Evolutionary conservation across 2,797 vertebrate genomes (phyloP).

Genomic region (Poliocrania exsul): DNA sequence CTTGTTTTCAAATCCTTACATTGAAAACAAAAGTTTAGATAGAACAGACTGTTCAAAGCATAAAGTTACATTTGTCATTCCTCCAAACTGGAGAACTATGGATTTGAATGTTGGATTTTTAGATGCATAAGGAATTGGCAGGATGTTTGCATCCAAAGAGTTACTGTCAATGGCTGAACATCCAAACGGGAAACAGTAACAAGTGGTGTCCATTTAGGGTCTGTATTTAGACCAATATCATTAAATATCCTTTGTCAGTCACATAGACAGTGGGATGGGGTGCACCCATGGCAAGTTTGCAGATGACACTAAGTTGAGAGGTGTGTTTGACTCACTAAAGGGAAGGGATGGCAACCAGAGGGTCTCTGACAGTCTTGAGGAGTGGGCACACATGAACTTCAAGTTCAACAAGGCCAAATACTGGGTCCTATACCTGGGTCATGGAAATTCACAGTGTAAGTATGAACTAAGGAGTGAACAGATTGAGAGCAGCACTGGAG

Average conservation of each 20-base stretch:
- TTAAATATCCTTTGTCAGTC: fast-evolving
- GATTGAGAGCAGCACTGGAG: neutral
- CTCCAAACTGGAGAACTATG: neutral
- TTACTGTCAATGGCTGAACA: neutral
- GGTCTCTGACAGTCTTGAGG: neutral
- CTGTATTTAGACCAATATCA: neutral
- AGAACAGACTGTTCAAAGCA: neutral
- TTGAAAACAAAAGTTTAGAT: neutral
- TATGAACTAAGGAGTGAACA: neutral
- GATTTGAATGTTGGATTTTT: neutral
- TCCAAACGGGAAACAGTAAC: neutral
- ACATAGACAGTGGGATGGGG: neutral
- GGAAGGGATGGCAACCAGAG: neutral
- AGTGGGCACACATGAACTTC: neutral
- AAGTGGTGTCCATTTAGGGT: neutral
- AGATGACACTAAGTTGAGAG: neutral
- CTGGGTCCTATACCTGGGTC: neutral
- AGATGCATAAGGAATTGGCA: neutral
- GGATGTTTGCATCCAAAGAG: neutral
- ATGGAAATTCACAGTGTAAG: neutral
- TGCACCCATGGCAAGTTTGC: neutral
- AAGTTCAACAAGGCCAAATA: neutral
- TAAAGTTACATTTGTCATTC: neutral
- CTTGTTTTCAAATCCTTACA: neutral
- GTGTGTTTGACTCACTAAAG: fast-evolving